These are phyloP conservation scores for Corydoras maculifer DNA, from an alignment of 2,113 vertebrate genomes.

Conservation along the genomic window DNA sequence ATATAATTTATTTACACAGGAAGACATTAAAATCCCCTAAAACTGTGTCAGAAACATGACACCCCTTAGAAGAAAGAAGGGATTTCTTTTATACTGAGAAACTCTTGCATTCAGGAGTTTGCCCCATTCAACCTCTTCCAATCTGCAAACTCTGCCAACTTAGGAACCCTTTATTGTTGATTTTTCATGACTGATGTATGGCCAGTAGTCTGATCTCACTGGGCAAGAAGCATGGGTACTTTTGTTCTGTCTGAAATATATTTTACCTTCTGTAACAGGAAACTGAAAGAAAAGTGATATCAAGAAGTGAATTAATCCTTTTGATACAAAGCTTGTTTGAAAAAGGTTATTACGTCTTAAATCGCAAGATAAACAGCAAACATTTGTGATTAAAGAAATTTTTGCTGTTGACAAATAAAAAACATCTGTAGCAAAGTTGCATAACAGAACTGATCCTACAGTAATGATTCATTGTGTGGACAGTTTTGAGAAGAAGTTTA, in stretches of 20 bases:
- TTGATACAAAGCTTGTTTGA: too few species aligned
- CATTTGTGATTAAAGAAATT: too few species aligned
- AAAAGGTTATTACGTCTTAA: too few species aligned
- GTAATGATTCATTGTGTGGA: not conserved
- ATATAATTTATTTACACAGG: slow-evolving; percentile 90
- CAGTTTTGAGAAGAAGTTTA: slow-evolving; percentile 14
- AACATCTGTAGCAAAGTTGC: not conserved
- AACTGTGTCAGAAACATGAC: slow-evolving; percentile 78
- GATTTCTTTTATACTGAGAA: slow-evolving; percentile 76
- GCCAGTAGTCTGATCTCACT: slow-evolving; percentile 24
- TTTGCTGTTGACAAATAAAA: not conserved
- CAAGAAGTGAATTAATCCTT: too few species aligned
- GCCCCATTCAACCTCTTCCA: slow-evolving; percentile 53
- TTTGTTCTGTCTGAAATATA: slow-evolving; percentile 22
- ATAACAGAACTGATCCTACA: not conserved
- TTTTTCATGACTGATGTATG: slow-evolving; percentile 22
- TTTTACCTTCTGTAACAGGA: not conserved
- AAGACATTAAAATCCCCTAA: slow-evolving; percentile 85
- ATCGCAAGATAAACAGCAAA: too few species aligned
- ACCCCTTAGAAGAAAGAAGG: slow-evolving; percentile 71
- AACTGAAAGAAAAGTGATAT: too few species aligned
- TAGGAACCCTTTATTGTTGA: slow-evolving; percentile 46
- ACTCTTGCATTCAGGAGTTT: slow-evolving; percentile 60
- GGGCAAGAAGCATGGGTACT: not conserved
- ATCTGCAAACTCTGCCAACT: slow-evolving; percentile 50